A percentile compares a stretch with the other conserved stretches of the same genome.
phyloP scores from a whole-genome alignment of 2,113 vertebrate species.

The Pelecanus crispus region DNA sequence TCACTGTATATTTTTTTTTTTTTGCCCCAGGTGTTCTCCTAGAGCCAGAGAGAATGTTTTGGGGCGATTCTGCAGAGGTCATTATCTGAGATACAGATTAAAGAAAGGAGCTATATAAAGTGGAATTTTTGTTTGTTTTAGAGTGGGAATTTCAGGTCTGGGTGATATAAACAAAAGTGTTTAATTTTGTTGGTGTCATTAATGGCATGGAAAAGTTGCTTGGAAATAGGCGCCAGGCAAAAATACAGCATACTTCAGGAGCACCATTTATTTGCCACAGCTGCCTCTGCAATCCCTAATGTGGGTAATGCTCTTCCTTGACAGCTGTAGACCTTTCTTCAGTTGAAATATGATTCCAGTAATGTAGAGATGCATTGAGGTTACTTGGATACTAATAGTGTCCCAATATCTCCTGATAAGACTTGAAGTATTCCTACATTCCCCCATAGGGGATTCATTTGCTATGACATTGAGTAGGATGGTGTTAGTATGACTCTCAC shows the following conservation, averaged over 20 bases:
- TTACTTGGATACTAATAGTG: not conserved
- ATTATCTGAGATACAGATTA: not conserved
- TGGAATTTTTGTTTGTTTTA: not conserved
- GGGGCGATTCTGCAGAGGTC: not conserved
- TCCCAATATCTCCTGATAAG: not conserved
- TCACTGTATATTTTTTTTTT: not conserved
- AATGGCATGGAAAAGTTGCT: not conserved
- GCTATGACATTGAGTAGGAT: not conserved
- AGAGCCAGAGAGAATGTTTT: not conserved
- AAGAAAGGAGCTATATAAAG: not conserved
- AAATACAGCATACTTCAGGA: not conserved
- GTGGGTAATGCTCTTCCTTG: not conserved
- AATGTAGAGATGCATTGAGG: not conserved
- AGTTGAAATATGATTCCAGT: not conserved
- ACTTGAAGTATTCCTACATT: not conserved
- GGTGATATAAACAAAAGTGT: not conserved
- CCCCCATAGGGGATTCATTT: not conserved
- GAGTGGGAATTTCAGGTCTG: not conserved
- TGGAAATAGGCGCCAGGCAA: not conserved
- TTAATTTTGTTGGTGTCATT: not conserved
- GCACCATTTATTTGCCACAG: not conserved
- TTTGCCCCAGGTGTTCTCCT: not conserved
- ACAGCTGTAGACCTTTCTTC: not conserved
- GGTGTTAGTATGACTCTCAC: not conserved
- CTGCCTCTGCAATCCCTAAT: not conserved